Evolutionary conservation across 2,797 vertebrate genomes (phyloP), one percentile per base, ranked within the genome.

Genomic region (Betta splendens): DNA sequence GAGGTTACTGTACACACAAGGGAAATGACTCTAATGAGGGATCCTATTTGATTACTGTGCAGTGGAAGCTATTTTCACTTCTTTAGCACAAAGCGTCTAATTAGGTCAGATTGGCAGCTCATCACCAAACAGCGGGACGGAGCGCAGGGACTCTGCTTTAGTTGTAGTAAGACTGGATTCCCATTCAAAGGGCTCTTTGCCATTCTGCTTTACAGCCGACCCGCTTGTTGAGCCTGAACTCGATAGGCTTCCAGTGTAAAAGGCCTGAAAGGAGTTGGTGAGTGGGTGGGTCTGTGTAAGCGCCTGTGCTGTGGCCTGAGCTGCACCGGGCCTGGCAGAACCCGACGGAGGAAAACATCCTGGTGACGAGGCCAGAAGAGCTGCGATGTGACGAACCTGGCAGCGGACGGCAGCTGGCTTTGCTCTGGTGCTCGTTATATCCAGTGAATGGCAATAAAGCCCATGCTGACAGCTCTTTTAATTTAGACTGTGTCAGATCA

Each of bases 91-190:
- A 72, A 55, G 26, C 42, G 63, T 37, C 54, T 81, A 85, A 90
- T 66, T 82, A 77, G 88, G 85, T 89, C 88, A 87, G 56, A 84
- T 73, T 84, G 75, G 56, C 62, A 72, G 69, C 58, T 44, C 8
- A 23, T 52, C 46, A 75, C 62, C 72, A 43, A 55, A 40, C 25
- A 49, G 26, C 28, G 44, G 39, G 36, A 43, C 9, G 46, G 33
- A 31, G n/a, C 33, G 64, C 8, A 28, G 50, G 26, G 1, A 33
- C 25, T 13, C 9, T 17, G 38, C 21, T 29, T 25, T 40, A 18
- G 43, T 44, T 40, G 11, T 23, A 25, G 8, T 2, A 28, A 32
- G n/a, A 21, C 47, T 6, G 21, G 13, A 13, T 42, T 6, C 33
- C 1, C 3, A 4, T 48, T 18, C 16, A 10, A 23, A 18, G 16